These are phyloP conservation scores for Drosophila lutescens DNA, from an alignment of 2,888 invertebrate genomes.

Conservation along the genomic window DNA sequence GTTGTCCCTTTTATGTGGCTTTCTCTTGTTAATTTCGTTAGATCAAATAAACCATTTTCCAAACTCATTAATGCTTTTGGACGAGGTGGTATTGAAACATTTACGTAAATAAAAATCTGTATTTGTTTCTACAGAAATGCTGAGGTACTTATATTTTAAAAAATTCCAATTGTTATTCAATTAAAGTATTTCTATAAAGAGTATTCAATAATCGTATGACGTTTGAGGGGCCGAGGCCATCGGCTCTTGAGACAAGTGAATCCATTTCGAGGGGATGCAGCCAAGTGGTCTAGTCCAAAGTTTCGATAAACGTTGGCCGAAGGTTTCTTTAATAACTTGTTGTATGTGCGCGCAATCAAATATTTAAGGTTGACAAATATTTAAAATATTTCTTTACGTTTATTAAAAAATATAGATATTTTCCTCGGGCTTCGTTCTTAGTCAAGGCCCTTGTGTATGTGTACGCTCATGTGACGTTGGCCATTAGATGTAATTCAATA, in stretches of 20 bases:
- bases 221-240: neutral
- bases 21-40: neutral
- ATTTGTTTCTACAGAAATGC: neutral
- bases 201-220: neutral
- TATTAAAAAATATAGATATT: conserved; percentile 35
- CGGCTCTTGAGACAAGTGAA: conserved; percentile 41
- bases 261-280: conserved; percentile 50
- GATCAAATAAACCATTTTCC: too few relatives aligned
- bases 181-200: neutral
- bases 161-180: neutral
- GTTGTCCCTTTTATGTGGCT: conserved; percentile 2
- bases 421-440: conserved; percentile 34
- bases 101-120: neutral
- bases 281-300: conserved; percentile 32
- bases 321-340: conserved; percentile 35
- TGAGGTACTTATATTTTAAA: neutral
- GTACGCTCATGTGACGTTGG: conserved; percentile 54
- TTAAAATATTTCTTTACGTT: conserved; percentile 68
- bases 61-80: neutral
- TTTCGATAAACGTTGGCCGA: conserved; percentile 19
- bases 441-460: conserved; percentile 41
- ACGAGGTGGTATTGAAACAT: neutral
- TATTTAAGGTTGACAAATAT: conserved; percentile 67
- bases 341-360: conserved; percentile 13
- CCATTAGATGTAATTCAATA: conserved; percentile 78